phyloP scores from a whole-genome alignment of 2,888 invertebrate species.

The Himalopsyche anomala region DNA sequence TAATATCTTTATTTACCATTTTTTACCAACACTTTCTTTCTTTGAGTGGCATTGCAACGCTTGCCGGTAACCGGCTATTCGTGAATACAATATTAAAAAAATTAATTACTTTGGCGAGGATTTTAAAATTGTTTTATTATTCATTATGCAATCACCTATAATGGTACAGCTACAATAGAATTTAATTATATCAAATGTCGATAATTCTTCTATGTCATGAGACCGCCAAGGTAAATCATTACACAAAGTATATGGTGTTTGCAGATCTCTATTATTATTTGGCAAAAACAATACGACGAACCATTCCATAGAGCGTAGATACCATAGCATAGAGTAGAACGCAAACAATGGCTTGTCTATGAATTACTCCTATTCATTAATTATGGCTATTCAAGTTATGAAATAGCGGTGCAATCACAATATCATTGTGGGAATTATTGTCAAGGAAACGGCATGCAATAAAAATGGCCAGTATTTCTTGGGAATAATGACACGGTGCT shows the following conservation, averaged over 20 bases:
- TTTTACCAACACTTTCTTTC: no score
- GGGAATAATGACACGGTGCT: not conserved
- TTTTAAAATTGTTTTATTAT: no score
- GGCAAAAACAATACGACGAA: not conserved
- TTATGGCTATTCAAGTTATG: slow-evolving; percentile 30
- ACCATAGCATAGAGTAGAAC: not conserved
- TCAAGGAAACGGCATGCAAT: not conserved
- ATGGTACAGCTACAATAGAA: no score
- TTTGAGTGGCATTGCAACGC: no score
- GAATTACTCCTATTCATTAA: slow-evolving; percentile 34
- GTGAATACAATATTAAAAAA: no score
- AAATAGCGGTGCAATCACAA: slow-evolving; percentile 11
- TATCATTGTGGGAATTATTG: slow-evolving; percentile 26
- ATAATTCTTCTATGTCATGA: not conserved
- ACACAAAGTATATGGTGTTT: not conserved
- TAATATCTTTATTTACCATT: not conserved
- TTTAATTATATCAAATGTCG: not conserved
- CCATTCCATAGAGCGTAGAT: not conserved
- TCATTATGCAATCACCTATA: no score
- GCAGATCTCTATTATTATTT: slow-evolving; percentile 1
- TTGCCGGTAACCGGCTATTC: no score
- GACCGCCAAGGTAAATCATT: not conserved
- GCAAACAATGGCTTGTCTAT: slow-evolving; percentile 15
- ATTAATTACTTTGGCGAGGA: no score
- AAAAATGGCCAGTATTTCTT: not conserved